phyloP scores from a whole-genome alignment of 2,888 invertebrate species.

The Rugalucina vietnamica region DNA sequence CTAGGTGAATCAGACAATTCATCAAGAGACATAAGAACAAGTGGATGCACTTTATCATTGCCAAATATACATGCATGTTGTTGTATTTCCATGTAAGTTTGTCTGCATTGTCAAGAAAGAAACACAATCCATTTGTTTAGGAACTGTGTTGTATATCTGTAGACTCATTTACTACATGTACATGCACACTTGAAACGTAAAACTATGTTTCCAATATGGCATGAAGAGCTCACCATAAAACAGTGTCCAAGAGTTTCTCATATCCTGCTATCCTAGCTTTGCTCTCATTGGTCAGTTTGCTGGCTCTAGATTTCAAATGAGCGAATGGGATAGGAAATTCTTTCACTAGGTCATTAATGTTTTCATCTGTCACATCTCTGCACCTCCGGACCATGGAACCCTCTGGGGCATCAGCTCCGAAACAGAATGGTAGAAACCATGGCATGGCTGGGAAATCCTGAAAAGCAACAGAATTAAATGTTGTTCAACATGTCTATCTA shows the following conservation, averaged over 20 bases:
- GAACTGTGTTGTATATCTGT: no score
- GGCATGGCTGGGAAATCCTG: conserved; percentile 81
- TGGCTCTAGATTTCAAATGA: conserved; percentile 73
- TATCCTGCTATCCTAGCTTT: conserved; percentile 79
- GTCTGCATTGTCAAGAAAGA: no score
- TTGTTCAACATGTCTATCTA: no score
- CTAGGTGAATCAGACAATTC: no score
- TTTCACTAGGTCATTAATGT: conserved; percentile 79
- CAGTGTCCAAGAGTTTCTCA: conserved; percentile 78
- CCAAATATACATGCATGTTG: no score
- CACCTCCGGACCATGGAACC: conserved; percentile 75
- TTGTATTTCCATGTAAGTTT: no score
- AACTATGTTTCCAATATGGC: background rate
- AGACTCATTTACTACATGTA: no score
- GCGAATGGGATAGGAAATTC: conserved; percentile 80
- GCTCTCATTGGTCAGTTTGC: conserved; percentile 74
- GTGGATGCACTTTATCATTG: no score
- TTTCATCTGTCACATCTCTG: conserved; percentile 74
- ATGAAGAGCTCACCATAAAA: conserved; percentile 78
- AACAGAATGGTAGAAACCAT: conserved; percentile 83
- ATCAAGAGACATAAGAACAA: no score
- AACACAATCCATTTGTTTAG: no score
- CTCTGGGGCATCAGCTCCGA: conserved; percentile 78
- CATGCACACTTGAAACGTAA: no score
- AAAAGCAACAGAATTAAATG: no score